phyloP scores from a whole-genome alignment of 2,113 vertebrate genomes.

The Phrynosoma blainvillii region DNA sequence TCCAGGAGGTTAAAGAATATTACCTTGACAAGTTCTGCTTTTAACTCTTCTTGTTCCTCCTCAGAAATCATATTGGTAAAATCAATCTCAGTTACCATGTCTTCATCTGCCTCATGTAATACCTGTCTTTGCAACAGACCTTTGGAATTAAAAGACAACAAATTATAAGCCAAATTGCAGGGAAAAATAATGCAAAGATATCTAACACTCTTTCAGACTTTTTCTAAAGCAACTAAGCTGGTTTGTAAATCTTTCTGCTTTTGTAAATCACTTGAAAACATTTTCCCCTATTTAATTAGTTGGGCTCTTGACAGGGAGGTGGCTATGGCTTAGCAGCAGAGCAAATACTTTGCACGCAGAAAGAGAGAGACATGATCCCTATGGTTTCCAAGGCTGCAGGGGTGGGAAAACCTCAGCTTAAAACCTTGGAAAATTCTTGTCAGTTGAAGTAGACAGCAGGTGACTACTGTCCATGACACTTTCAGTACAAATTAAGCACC shows the following conservation, averaged over 20 bases:
- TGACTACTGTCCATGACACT: not conserved
- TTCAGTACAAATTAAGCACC: not conserved
- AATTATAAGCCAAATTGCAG: not conserved
- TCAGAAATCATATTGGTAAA: conserved; percentile 85
- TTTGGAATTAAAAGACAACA: conserved; percentile 63
- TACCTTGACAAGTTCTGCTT: conserved; percentile 89
- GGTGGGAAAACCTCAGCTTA: not conserved
- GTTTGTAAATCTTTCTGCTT: not conserved
- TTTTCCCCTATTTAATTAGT: not conserved
- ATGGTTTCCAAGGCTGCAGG: not conserved
- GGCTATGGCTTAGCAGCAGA: not conserved
- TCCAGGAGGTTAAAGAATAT: conserved; percentile 26
- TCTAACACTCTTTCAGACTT: not conserved
- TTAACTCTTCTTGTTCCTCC: conserved; percentile 92
- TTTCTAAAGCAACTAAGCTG: not conserved
- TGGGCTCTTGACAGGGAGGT: not conserved
- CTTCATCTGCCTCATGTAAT: conserved; percentile 86
- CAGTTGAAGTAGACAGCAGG: not conserved
- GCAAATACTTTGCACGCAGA: not conserved
- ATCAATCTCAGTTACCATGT: conserved; percentile 83
- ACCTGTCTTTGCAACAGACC: conserved; percentile 89
- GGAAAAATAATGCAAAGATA: conserved; percentile 14
- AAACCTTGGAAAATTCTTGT: not conserved
- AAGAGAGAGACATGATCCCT: not conserved
- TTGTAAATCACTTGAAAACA: not conserved